Evolutionary conservation across 1,140 invertebrate species (phyloP), one percentile per base, ranked within the genome.

Genomic region (Atta colombica): DNA sequence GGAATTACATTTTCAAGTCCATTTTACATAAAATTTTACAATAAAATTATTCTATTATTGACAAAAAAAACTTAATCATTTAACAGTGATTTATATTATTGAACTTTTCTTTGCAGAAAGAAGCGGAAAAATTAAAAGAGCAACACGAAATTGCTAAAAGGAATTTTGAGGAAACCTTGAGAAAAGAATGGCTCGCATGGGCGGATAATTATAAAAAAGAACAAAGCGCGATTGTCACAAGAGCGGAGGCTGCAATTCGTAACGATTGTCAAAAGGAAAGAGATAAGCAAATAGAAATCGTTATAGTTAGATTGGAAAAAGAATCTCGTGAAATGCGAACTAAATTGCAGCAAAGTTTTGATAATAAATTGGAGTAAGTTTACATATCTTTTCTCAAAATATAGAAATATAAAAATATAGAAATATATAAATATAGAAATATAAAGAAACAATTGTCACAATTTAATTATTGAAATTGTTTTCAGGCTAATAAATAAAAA

Each of bases 401-500:
- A n/a, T 25, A 10, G 3, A 58, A 58, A 39, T 58, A 66, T 21
- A 25, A 25, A 65, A 58, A 39, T 58, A 66, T 21, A 25, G 25
- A 25, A 25, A 25, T 25, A 25, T 25, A 25, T 25, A 16, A 21
- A 18, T n/a, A n/a, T 25, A 10, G 3, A 58, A 58, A 39, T 58
- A 66, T 21, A 25, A 25, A 65, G n/a, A 69, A 65, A 25, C 25
- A 53, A 77, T 74, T 55, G 18, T 65, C 86, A 89, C 53, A n/a
- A 61, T 66, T 87, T 25, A 66, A 66, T 39, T 68, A 12, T n/a
- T 6, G 14, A 49, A 69, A 53, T 77, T 80, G 45, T 71, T 87
- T 90, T 28, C 86, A 98, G 97, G 90, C 96, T 97, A 84, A 94
- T 97, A 5, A 97, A 96, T 92, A 97, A 98, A 61, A 97, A 98